Conservation (phyloP, 2,888 invertebrate genomes). For the Mongoloraphidia duomilia region DNA sequence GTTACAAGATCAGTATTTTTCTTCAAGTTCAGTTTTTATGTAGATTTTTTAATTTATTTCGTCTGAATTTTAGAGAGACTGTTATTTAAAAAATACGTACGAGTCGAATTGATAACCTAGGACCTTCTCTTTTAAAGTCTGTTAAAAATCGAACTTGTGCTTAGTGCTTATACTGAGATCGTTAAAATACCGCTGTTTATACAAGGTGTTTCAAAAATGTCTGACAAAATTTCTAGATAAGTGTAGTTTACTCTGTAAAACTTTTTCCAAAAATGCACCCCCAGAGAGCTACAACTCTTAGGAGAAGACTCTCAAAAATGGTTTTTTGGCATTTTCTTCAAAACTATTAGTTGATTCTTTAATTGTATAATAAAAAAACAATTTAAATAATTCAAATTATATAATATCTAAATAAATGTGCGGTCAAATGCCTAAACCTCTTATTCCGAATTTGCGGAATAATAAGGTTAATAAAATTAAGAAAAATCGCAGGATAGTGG, state of each 20-base stretch:
- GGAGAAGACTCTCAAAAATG: too few species aligned
- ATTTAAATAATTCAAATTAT: too few species aligned
- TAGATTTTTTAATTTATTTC: neutral
- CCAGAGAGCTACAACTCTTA: too few species aligned
- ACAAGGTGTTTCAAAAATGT: too few species aligned
- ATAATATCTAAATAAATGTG: too few species aligned
- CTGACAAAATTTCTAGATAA: neutral
- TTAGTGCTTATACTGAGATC: neutral
- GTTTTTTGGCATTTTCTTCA: neutral
- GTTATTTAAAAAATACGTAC: neutral
- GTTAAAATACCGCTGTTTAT: too few species aligned
- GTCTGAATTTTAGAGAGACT: neutral
- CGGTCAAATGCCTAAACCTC: too few species aligned
- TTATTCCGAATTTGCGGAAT: too few species aligned
- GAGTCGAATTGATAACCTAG: neutral
- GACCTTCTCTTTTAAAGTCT: neutral
- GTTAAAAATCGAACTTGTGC: neutral
- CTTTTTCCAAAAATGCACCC: too few species aligned
- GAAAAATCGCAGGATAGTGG: too few species aligned
- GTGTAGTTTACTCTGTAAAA: neutral
- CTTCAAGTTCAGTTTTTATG: neutral
- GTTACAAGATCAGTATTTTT: neutral
- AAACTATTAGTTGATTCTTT: neutral
- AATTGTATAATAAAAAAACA: too few species aligned
- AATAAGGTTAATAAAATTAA: too few species aligned